Evolutionary conservation across 2,888 invertebrate genomes (phyloP).

Genomic region (Ecdyonurus torrentis): DNA sequence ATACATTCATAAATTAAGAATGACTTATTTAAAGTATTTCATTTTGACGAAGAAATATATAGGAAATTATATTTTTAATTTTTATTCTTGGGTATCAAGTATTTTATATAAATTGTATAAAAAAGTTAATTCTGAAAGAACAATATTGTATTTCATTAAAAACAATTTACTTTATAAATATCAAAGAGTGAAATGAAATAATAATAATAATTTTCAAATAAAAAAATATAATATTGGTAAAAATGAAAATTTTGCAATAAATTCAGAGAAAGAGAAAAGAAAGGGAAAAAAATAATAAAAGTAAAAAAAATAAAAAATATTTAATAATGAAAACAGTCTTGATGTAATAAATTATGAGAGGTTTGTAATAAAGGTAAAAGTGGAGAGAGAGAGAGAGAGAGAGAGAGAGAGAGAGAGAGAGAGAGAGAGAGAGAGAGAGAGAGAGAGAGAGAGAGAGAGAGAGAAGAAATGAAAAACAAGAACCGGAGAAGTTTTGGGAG

Average conservation of each 20-base stretch:
- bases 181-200: neutral
- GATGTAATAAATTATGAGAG: neutral
- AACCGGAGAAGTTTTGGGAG: too few species aligned
- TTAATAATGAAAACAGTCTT: neutral
- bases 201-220: neutral
- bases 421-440: too few species aligned
- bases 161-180: neutral
- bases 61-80: too few species aligned
- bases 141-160: neutral
- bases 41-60: too few species aligned
- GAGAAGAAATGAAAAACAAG: too few species aligned
- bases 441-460: too few species aligned
- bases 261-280: neutral
- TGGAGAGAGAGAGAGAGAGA: neutral
- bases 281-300: neutral
- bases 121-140: neutral
- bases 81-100: too few species aligned
- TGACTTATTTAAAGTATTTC: too few species aligned
- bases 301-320: too few species aligned
- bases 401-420: neutral
- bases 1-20: too few species aligned
- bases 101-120: too few species aligned
- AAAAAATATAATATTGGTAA: neutral
- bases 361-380: neutral
- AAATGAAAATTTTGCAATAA: neutral